A percentile compares a stretch with the other conserved stretches of the same genome.
These are phyloP conservation scores for Pygocentrus nattereri DNA, from an alignment of 2,797 vertebrate species.

Conservation along the genomic window DNA sequence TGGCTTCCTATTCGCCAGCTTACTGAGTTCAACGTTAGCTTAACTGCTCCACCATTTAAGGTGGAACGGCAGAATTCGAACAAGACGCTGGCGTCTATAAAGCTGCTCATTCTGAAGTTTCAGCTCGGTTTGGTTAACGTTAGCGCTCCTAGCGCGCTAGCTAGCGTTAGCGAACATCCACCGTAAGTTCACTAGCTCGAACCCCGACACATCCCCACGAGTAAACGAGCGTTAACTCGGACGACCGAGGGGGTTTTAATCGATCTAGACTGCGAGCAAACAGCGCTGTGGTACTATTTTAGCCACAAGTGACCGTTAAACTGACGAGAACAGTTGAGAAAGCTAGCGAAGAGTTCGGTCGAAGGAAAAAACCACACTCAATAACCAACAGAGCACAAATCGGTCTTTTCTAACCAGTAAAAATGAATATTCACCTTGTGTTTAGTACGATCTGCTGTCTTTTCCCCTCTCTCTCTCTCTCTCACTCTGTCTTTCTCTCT, in stretches of 20 bases:
- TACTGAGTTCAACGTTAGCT: too few species aligned
- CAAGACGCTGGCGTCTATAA: too few species aligned
- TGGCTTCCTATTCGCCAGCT: too few species aligned
- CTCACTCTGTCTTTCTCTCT: conserved; percentile 81
- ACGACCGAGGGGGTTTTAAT: too few species aligned
- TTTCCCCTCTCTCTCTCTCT: conserved; percentile 73
- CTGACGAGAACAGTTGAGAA: neutral
- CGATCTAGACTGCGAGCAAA: neutral
- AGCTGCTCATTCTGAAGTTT: neutral
- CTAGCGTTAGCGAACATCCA: neutral
- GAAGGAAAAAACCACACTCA: neutral
- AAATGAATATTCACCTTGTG: conserved; percentile 75
- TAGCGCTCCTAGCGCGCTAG: neutral
- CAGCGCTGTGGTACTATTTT: neutral
- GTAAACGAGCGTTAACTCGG: too few species aligned
- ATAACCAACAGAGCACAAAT: neutral
- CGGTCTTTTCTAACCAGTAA: conserved; percentile 57
- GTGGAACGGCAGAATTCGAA: too few species aligned
- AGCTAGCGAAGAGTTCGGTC: neutral
- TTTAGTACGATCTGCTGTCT: conserved; percentile 77
- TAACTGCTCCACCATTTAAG: too few species aligned
- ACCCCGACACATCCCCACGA: too few species aligned
- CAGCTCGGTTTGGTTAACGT: neutral
- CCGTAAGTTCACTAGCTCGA: neutral
- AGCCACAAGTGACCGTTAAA: neutral